Conservation (phyloP, 2,888 invertebrate genomes). For the Polyommatus iphigenia region DNA sequence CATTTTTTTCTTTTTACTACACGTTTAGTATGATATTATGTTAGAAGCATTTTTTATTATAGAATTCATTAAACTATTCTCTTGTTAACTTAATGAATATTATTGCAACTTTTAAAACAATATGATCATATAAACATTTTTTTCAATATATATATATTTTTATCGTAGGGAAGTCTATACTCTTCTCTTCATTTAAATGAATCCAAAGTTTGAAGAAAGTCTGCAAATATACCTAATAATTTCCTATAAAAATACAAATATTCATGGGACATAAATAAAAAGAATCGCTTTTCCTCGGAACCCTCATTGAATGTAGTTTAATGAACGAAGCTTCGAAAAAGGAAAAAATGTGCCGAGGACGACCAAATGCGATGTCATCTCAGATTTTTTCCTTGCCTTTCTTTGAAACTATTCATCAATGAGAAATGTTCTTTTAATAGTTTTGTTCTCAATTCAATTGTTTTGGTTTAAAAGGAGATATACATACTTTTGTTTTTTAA, state of each 20-base stretch:
- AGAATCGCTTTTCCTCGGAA: background rate
- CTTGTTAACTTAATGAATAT: too few relatives aligned
- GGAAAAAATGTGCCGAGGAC: conserved; percentile 12
- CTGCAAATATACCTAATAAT: background rate
- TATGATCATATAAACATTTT: too few relatives aligned
- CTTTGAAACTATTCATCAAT: conserved; percentile 6
- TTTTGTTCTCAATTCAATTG: background rate
- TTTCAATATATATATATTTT: too few relatives aligned
- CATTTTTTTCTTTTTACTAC: background rate
- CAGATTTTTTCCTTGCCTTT: background rate
- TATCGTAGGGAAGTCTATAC: too few relatives aligned
- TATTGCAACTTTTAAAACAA: too few relatives aligned
- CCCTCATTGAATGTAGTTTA: conserved; percentile 15
- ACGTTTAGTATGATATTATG: background rate
- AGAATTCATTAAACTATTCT: too few relatives aligned
- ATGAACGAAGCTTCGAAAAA: conserved; percentile 24
- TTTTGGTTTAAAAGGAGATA: background rate
- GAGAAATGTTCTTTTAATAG: background rate
- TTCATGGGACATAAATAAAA: background rate
- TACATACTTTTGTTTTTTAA: background rate
- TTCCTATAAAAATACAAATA: background rate
- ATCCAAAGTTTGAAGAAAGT: too few relatives aligned
- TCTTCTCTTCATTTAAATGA: too few relatives aligned
- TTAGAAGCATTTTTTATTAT: too few relatives aligned
- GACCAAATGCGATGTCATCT: conserved; percentile 26